These are phyloP conservation scores for Orius insidiosus DNA, from an alignment of 1,140 invertebrate genomes.

Conservation along the genomic window DNA sequence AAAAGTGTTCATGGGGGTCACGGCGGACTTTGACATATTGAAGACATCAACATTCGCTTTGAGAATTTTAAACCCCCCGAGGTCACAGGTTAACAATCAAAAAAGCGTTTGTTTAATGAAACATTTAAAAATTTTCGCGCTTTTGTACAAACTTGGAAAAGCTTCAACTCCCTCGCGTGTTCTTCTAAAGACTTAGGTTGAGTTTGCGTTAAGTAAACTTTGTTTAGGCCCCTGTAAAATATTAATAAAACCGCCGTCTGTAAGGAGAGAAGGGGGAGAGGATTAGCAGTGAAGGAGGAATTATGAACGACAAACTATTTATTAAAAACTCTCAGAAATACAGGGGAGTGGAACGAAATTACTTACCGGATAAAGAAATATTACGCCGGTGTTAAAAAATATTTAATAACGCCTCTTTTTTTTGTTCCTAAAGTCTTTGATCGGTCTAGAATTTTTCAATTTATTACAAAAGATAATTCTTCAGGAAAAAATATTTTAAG, in stretches of 20 bases:
- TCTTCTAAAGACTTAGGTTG: slow-evolving; percentile 4
- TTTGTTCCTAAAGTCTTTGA: too few species aligned
- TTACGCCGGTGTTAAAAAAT: slow-evolving; percentile 7
- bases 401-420: slow-evolving; percentile 8
- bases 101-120: too few species aligned
- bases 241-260: slow-evolving; percentile 5
- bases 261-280: neutral
- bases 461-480: too few species aligned
- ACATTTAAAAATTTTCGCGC: too few species aligned
- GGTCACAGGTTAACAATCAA: too few species aligned
- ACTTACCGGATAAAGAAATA: slow-evolving; percentile 9
- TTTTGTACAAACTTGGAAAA: too few species aligned
- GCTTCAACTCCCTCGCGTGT: slow-evolving; percentile 1
- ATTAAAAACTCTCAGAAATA: slow-evolving; percentile 9
- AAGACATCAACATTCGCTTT: too few species aligned
- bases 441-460: too few species aligned
- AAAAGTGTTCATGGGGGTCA: too few species aligned
- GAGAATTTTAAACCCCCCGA: too few species aligned
- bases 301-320: slow-evolving; percentile 12
- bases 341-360: slow-evolving; percentile 1
- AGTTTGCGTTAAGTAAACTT: slow-evolving; percentile 11
- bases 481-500: too few species aligned
- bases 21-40: too few species aligned
- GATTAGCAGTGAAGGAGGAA: slow-evolving; percentile 12
- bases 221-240: slow-evolving; percentile 10